Percentiles rank a stretch among this genome's conserved stretches.
These are phyloP conservation scores for Myotis vivesi DNA, from an alignment of 2,797 vertebrate species.

Conservation along the genomic window DNA sequence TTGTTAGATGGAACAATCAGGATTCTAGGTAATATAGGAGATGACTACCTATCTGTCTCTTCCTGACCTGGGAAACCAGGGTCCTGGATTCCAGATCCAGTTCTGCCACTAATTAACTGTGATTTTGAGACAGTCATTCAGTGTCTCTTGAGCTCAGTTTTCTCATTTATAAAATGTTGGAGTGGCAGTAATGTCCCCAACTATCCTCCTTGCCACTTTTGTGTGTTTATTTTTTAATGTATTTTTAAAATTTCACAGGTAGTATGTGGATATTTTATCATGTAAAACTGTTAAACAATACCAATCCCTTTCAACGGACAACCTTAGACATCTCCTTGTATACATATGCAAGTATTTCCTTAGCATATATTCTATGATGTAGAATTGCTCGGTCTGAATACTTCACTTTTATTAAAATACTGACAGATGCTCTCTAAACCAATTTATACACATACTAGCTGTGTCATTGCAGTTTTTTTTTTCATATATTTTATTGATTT, in stretches of 20 bases:
- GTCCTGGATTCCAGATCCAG: conserved; percentile 40
- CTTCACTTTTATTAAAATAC: conserved; percentile 32
- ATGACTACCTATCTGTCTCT: background rate
- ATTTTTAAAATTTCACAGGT: conserved; percentile 4
- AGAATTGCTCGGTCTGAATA: conserved; percentile 11
- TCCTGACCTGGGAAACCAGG: background rate
- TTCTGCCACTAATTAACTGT: conserved; percentile 57
- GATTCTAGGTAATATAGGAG: conserved; percentile 41
- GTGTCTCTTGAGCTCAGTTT: conserved; percentile 20
- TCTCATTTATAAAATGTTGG: conserved; percentile 28
- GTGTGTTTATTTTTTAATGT: background rate
- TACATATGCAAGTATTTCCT: background rate
- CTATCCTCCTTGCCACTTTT: background rate
- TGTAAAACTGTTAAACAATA: conserved; percentile 41
- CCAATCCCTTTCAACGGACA: background rate
- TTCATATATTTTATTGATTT: no score
- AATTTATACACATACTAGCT: background rate
- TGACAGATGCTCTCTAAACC: conserved; percentile 35
- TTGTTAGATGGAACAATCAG: conserved; percentile 50
- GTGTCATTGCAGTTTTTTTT: conserved; percentile 34
- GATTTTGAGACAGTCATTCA: background rate
- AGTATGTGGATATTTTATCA: background rate
- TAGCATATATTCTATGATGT: conserved; percentile 7
- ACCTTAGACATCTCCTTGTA: background rate
- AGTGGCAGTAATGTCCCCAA: background rate